Percentiles rank a stretch among this genome's conserved stretches.
Conservation (phyloP, 2,797 vertebrate species). For the Crossoptilon crossoptilon region DNA sequence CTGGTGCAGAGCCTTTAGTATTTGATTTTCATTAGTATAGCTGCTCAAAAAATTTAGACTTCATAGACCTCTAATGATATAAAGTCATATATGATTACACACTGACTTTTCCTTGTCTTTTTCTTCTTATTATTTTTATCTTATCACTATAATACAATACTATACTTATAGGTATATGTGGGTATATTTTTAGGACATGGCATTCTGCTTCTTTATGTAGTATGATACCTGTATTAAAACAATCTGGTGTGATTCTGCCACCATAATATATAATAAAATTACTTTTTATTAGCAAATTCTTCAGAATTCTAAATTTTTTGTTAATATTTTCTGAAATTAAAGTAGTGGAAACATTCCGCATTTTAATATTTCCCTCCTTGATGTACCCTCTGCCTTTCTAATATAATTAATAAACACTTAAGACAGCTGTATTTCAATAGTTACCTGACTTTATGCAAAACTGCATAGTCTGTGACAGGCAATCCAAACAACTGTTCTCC, state of each 20-base stretch:
- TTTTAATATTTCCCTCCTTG: not conserved
- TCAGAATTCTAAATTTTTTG: not conserved
- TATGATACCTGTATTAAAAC: not conserved
- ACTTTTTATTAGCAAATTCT: not conserved
- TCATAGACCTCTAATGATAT: not conserved
- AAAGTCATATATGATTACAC: not conserved
- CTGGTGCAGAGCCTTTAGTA: not conserved
- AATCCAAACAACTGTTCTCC: constrained; percentile 88
- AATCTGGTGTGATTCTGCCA: not conserved
- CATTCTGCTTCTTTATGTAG: not conserved
- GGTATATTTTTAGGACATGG: not conserved
- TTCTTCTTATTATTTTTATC: not conserved
- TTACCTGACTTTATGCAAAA: constrained; percentile 85
- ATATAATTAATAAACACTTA: not conserved
- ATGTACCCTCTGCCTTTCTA: not conserved
- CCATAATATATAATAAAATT: not conserved
- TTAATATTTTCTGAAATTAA: not conserved
- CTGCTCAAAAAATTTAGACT: not conserved
- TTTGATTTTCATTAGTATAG: not conserved
- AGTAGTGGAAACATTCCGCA: not conserved
- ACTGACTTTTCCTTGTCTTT: not conserved
- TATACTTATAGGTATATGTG: not conserved
- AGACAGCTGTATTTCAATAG: not conserved
- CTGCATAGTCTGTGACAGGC: constrained; percentile 84
- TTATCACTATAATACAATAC: not conserved